phyloP scores from a whole-genome alignment of 2,797 vertebrate species.

The Eurystomus glaucurus region DNA sequence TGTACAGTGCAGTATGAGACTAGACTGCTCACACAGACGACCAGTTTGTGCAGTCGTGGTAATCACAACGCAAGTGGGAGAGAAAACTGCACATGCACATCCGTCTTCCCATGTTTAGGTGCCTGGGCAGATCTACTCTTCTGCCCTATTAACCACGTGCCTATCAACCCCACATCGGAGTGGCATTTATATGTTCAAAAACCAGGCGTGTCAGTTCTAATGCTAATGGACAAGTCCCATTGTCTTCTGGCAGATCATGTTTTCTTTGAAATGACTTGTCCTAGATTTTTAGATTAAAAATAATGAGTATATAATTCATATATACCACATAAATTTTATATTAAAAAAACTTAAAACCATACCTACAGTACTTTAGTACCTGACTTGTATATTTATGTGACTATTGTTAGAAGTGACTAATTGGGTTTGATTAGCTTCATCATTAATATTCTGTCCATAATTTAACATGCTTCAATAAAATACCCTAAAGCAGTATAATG shows the following conservation, averaged over 20 bases:
- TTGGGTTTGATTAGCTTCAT: constrained; percentile 91
- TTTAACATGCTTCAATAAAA: constrained; percentile 91
- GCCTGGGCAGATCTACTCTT: background rate
- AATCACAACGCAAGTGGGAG: background rate
- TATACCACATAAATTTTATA: constrained; percentile 81
- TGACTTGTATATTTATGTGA: constrained; percentile 91
- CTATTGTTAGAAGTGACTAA: constrained; percentile 92
- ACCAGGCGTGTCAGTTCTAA: constrained; percentile 44
- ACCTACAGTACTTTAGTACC: constrained; percentile 83
- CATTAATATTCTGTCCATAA: constrained; percentile 92
- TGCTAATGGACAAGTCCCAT: constrained; percentile 52
- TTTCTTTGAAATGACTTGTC: constrained; percentile 76
- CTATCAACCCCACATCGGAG: background rate
- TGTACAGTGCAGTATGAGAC: background rate
- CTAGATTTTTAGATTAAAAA: constrained; percentile 77
- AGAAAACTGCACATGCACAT: fast-evolving
- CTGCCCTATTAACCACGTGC: background rate
- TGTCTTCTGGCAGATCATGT: constrained; percentile 41
- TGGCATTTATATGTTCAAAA: background rate
- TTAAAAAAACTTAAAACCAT: constrained; percentile 79
- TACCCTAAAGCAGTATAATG: constrained; percentile 91
- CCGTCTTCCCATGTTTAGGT: background rate
- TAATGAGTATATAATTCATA: constrained; percentile 76
- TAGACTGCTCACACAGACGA: background rate
- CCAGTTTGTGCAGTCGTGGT: background rate